A percentile compares a stretch with the other conserved stretches of the same genome.
These are phyloP conservation scores for Spea multiplicata DNA, from an alignment of 2,113 vertebrate species.

Conservation along the genomic window DNA sequence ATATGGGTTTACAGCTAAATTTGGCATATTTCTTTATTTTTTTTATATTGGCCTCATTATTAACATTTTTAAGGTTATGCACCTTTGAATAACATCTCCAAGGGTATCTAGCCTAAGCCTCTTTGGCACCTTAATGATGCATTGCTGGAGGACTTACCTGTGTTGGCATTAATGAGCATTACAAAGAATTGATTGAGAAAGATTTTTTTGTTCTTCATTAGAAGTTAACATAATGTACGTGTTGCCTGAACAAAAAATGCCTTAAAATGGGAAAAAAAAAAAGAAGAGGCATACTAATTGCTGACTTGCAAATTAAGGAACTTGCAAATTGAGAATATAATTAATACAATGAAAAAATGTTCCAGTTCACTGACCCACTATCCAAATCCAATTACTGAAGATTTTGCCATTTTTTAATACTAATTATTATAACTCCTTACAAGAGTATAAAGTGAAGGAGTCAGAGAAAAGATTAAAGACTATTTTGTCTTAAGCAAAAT, in stretches of 20 bases:
- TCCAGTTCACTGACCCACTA: slow-evolving; percentile 44
- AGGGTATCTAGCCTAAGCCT: background rate
- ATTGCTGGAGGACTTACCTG: background rate
- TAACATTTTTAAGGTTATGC: too few relatives aligned
- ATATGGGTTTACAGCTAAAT: too few relatives aligned
- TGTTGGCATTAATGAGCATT: slow-evolving; percentile 30
- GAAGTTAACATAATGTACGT: slow-evolving; percentile 10
- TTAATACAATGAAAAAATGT: slow-evolving; percentile 46
- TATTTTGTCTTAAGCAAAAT: background rate
- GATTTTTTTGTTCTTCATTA: background rate
- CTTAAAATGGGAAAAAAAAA: slow-evolving; percentile 25
- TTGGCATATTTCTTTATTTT: too few relatives aligned
- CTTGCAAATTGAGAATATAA: slow-evolving; percentile 41
- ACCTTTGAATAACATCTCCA: background rate
- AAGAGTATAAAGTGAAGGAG: slow-evolving; percentile 19
- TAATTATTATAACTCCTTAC: slow-evolving; percentile 40
- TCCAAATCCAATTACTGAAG: slow-evolving; percentile 39
- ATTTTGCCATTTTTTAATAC: slow-evolving; percentile 38
- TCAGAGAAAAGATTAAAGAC: slow-evolving; percentile 8
- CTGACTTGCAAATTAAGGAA: slow-evolving; percentile 44
- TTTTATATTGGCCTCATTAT: too few relatives aligned
- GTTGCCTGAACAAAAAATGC: slow-evolving; percentile 15
- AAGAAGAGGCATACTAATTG: slow-evolving; percentile 36
- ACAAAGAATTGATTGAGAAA: slow-evolving; percentile 18
- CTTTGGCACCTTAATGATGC: background rate